Evolutionary conservation across 2,888 invertebrate genomes (phyloP).

Genomic region (Asteroscopus sphinx): DNA sequence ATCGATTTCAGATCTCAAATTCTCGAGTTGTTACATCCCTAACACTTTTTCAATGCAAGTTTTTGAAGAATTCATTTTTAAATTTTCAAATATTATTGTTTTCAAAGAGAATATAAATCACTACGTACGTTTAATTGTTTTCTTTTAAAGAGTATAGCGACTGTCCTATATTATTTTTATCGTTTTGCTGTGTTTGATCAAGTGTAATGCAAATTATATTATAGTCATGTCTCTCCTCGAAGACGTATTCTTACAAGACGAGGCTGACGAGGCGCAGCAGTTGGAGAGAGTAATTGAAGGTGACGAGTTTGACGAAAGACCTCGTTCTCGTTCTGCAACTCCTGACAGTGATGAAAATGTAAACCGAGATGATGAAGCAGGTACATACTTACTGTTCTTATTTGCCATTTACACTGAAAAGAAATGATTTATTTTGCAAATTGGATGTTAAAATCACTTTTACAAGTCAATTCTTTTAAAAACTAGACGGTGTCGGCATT

Average conservation of each 20-base stretch:
- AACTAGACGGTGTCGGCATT: no score
- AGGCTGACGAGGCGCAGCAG: conserved; percentile 81
- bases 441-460: no score
- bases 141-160: no score
- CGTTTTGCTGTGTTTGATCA: background rate
- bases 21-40: no score
- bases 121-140: no score
- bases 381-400: conserved; percentile 67
- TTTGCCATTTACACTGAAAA: background rate
- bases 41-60: no score
- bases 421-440: no score
- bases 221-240: conserved; percentile 80
- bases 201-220: background rate
- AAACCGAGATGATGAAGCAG: conserved; percentile 79
- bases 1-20: no score
- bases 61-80: no score
- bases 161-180: background rate
- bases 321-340: conserved; percentile 72
- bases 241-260: conserved; percentile 84
- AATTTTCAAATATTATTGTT: no score
- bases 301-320: conserved; percentile 84
- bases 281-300: conserved; percentile 86
- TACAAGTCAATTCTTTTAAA: no score
- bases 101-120: no score
- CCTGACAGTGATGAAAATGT: conserved; percentile 78